These are phyloP conservation scores for Drosophila littoralis DNA, from an alignment of 1,140 invertebrate genomes.

Conservation along the genomic window DNA sequence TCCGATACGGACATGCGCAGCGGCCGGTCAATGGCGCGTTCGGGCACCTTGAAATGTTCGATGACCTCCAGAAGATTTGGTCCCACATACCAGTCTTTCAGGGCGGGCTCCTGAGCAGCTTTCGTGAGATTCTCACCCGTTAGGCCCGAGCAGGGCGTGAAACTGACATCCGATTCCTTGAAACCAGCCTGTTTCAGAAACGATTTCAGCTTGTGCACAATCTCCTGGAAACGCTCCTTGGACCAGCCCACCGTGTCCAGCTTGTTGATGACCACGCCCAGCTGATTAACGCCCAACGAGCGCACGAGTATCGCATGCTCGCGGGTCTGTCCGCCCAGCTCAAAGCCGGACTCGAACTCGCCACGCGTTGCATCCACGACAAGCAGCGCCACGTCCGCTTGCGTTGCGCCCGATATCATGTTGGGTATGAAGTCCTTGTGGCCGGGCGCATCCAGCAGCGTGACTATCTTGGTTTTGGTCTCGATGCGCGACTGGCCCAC, in stretches of 20 bases:
- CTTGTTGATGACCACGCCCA: conserved; percentile 95
- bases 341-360: conserved; percentile 99
- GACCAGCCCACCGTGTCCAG: conserved; percentile 93
- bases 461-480: conserved; percentile 92
- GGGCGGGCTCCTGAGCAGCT: conserved; percentile 87
- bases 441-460: conserved; percentile 97
- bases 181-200: conserved; percentile 98
- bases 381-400: conserved; percentile 98
- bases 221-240: conserved; percentile 93
- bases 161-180: conserved; percentile 94
- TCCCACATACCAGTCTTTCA: conserved; percentile 95
- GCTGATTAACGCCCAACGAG: conserved; percentile 95
- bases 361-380: conserved; percentile 98
- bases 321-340: conserved; percentile 97
- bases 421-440: conserved; percentile 99
- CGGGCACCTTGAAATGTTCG: conserved; percentile 93
- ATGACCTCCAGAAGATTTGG: conserved; percentile 92
- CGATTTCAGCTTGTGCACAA: conserved; percentile 92
- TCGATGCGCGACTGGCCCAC: conserved; percentile 97
- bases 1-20: conserved; percentile 97
- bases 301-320: conserved; percentile 97
- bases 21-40: conserved; percentile 93
- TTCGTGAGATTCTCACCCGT: conserved; percentile 96
- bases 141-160: conserved; percentile 97
- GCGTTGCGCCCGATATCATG: conserved; percentile 98